A percentile compares a stretch with the other conserved stretches of the same genome.
phyloP scores from a whole-genome alignment of 2,888 invertebrate species.

The Oscheius sp. region DNA sequence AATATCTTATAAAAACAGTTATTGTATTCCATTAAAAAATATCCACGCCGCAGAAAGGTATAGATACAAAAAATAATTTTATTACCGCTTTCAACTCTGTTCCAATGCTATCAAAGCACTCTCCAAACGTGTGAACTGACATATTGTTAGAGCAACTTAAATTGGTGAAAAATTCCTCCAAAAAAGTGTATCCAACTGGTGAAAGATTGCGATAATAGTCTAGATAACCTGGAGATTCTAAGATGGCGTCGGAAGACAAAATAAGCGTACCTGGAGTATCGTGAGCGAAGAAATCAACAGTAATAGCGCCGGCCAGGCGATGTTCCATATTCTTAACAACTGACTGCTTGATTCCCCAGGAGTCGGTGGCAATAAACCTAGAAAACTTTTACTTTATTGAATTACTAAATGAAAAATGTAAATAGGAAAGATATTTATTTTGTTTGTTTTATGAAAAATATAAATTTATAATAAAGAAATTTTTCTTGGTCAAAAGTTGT shows the following conservation, averaged over 20 bases:
- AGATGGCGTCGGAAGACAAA: background rate
- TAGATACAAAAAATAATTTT: too few species aligned
- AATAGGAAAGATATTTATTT: too few species aligned
- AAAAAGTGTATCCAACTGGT: conserved; percentile 72
- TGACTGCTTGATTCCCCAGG: conserved; percentile 79
- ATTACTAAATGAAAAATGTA: too few species aligned
- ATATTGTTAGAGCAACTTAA: conserved; percentile 51
- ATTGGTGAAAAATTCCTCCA: conserved; percentile 72
- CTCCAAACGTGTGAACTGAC: conserved; percentile 59
- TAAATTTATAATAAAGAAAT: too few species aligned
- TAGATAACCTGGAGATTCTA: conserved; percentile 77
- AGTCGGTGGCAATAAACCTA: conserved; percentile 80
- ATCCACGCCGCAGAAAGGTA: too few species aligned
- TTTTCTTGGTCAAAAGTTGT: too few species aligned
- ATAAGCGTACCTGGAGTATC: conserved; percentile 10
- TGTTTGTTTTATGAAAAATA: too few species aligned
- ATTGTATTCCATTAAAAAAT: too few species aligned
- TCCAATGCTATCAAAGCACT: conserved; percentile 60
- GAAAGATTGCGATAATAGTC: conserved; percentile 77
- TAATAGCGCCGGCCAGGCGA: conserved; percentile 75
- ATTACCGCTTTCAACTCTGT: conserved; percentile 56
- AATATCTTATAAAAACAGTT: too few species aligned
- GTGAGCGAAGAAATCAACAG: conserved; percentile 75
- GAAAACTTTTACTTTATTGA: conserved; percentile 71
- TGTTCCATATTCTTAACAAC: conserved; percentile 77